phyloP scores from a whole-genome alignment of 2,888 invertebrate species.

The Brachypterus glaber region DNA sequence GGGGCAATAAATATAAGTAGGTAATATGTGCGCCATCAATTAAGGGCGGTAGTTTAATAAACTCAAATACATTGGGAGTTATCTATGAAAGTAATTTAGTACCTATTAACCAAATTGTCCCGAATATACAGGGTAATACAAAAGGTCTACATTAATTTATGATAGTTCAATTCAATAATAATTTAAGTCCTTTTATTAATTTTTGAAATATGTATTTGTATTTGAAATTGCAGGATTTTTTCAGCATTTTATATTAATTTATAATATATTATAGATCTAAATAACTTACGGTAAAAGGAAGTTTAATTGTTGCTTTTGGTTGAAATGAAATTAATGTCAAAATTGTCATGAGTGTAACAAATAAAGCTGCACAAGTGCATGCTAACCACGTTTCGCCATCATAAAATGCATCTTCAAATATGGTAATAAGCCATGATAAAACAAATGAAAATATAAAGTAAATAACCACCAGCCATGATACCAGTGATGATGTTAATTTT shows the following conservation, averaged over 20 bases:
- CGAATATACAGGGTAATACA: too few species aligned
- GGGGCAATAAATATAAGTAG: too few species aligned
- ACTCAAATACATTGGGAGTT: too few species aligned
- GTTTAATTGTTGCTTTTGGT: slow-evolving; percentile 51
- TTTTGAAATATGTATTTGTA: background rate
- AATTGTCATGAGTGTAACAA: slow-evolving; percentile 36
- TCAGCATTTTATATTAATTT: background rate
- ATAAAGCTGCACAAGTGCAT: slow-evolving; percentile 32
- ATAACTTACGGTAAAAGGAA: slow-evolving; percentile 51
- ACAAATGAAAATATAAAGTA: slow-evolving; percentile 34
- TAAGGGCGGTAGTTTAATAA: too few species aligned
- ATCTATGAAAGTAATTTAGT: too few species aligned
- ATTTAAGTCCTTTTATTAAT: too few species aligned
- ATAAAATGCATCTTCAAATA: slow-evolving; percentile 33
- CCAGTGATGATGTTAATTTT: too few species aligned
- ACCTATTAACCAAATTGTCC: too few species aligned
- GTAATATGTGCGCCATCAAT: too few species aligned
- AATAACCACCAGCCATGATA: too few species aligned
- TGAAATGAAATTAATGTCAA: slow-evolving; percentile 50
- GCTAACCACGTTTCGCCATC: slow-evolving; percentile 34
- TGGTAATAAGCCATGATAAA: slow-evolving; percentile 33
- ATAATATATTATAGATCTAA: background rate
- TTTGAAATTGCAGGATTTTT: background rate
- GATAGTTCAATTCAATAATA: too few species aligned
- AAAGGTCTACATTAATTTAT: too few species aligned